Evolutionary conservation across 2,888 invertebrate genomes (phyloP).

Genomic region (Furcula furcula): DNA sequence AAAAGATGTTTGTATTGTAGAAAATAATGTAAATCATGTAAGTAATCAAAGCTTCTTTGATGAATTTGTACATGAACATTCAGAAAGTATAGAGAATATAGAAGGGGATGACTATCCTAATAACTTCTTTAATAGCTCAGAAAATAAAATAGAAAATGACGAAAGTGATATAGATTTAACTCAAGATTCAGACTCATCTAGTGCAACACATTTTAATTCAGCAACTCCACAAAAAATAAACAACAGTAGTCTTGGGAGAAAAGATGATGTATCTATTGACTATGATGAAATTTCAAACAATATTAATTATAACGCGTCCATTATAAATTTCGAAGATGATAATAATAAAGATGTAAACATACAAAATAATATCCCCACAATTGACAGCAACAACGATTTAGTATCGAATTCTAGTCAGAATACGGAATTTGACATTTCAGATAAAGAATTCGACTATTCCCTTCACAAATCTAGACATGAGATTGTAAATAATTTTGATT

Average conservation of each 20-base stretch:
- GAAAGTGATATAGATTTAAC: conserved; percentile 51
- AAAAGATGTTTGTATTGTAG: conserved; percentile 1
- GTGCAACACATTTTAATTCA: conserved; percentile 11
- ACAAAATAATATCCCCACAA: conserved; percentile 4
- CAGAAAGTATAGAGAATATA: conserved; percentile 25
- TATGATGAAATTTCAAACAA: conserved; percentile 57
- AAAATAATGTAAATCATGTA: conserved; percentile 1
- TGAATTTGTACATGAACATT: conserved; percentile 48
- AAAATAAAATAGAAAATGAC: conserved; percentile 11
- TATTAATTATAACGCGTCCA: neutral
- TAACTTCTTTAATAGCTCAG: too few relatives aligned
- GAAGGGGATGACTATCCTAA: too few relatives aligned
- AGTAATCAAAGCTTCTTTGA: conserved; percentile 40
- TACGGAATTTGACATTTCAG: conserved; percentile 68
- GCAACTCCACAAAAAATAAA: conserved; percentile 2
- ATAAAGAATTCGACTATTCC: conserved; percentile 85
- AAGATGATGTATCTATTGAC: conserved; percentile 57
- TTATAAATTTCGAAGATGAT: neutral
- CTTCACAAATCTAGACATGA: conserved; percentile 55
- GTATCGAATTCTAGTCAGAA: conserved; percentile 38
- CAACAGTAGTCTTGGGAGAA: conserved; percentile 44
- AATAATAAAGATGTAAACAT: conserved; percentile 2
- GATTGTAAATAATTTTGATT: conserved; percentile 36
- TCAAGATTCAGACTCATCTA: conserved; percentile 41
- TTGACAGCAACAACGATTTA: conserved; percentile 10